Percentiles rank a stretch among this genome's conserved stretches.
These are phyloP conservation scores for Isurus oxyrinchus DNA, from an alignment of 2,113 vertebrate species.

Conservation along the genomic window DNA sequence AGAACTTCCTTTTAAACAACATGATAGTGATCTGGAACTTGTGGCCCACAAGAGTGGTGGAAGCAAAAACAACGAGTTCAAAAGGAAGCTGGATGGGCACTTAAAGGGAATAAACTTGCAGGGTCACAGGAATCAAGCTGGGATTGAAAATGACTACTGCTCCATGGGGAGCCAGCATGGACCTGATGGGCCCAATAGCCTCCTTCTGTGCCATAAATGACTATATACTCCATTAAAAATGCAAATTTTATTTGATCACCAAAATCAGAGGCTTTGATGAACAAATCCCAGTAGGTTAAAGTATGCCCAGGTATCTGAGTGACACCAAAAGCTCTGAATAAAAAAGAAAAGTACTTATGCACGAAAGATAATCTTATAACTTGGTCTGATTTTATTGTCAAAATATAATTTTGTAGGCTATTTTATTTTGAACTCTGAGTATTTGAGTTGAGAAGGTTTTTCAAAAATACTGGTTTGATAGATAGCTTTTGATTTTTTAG, in stretches of 20 bases:
- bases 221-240: background rate
- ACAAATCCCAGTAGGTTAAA: background rate
- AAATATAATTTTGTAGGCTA: background rate
- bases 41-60: no score
- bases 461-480: background rate
- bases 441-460: background rate
- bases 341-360: background rate
- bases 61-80: no score
- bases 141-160: no score
- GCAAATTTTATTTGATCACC: background rate
- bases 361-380: background rate
- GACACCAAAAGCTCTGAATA: background rate
- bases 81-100: no score
- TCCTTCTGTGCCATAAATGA: no score
- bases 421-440: background rate
- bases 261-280: background rate
- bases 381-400: no score
- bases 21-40: no score
- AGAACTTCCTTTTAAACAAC: no score
- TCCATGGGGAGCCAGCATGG: no score
- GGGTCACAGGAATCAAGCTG: no score
- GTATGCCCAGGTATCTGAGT: background rate
- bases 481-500: background rate
- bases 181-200: no score
- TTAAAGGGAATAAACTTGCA: no score